Conservation (phyloP, 2,888 invertebrate genomes). For the Drosophila melanosoma region DNA sequence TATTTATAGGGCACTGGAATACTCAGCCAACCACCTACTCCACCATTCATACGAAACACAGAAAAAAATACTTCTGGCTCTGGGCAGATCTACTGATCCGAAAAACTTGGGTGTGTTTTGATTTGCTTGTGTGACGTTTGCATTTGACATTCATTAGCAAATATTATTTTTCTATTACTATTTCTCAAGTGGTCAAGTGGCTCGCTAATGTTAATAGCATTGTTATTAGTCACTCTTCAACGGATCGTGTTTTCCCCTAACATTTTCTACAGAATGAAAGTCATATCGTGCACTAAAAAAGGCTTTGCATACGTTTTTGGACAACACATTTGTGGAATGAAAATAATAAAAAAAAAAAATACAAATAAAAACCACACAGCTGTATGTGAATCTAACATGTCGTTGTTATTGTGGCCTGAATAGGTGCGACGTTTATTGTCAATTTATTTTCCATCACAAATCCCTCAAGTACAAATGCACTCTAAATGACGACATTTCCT, state of each 20-base stretch:
- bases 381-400: constrained; percentile 31
- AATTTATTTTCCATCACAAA: constrained; percentile 26
- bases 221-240: constrained; percentile 52
- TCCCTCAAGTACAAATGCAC: constrained; percentile 23
- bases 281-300: constrained; percentile 15
- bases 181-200: constrained; percentile 17
- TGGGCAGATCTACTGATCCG: constrained; percentile 1
- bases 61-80: background rate
- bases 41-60: constrained; percentile 5
- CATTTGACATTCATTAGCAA: constrained; percentile 32
- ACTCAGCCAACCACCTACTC: background rate
- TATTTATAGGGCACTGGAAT: constrained; percentile 16
- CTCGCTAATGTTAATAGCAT: constrained; percentile 36
- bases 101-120: constrained; percentile 8
- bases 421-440: constrained; percentile 28
- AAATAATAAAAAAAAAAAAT: constrained; percentile 1
- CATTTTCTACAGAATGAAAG: constrained; percentile 50
- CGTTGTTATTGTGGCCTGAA: constrained; percentile 27
- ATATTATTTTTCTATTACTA: constrained; percentile 20
- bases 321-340: constrained; percentile 20
- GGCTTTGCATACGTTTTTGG: constrained; percentile 37
- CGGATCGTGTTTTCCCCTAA: constrained; percentile 15
- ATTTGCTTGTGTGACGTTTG: constrained; percentile 14
- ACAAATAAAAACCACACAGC: constrained; percentile 33
- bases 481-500: constrained; percentile 13